Percentiles rank a stretch among this genome's conserved stretches.
These are phyloP conservation scores for Aphodius sticticus DNA, from an alignment of 2,888 invertebrate species.

Conservation along the genomic window DNA sequence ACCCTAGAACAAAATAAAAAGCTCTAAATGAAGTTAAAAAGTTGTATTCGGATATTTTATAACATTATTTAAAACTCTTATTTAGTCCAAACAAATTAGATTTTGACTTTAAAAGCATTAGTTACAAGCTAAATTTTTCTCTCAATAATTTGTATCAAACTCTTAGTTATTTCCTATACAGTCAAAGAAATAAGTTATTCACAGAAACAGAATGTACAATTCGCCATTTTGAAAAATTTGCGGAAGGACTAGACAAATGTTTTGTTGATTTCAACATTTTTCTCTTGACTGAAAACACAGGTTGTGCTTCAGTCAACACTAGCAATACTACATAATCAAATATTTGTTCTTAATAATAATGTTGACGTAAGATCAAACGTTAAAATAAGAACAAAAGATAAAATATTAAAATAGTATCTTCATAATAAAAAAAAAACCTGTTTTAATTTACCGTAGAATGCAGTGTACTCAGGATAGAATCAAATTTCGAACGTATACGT, in stretches of 20 bases:
- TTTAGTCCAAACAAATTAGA: background rate
- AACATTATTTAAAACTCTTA: background rate
- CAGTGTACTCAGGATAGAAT: conserved; percentile 75
- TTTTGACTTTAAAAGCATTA: background rate
- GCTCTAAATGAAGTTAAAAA: background rate
- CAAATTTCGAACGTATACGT: conserved; percentile 74
- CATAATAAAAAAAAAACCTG: no score
- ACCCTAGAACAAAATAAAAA: conserved; percentile 66
- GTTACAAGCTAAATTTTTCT: background rate
- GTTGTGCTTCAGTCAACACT: no score
- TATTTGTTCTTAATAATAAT: no score
- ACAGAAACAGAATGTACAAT: no score
- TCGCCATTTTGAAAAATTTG: no score
- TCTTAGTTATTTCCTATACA: no score
- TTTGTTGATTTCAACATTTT: no score
- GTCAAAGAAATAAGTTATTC: no score
- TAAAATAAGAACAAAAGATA: conserved; percentile 9
- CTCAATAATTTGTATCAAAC: no score
- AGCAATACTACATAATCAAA: no score
- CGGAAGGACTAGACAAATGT: no score
- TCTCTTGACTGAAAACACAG: no score
- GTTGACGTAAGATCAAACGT: background rate
- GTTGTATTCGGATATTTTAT: background rate
- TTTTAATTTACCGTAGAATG: conserved; percentile 69
- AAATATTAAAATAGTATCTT: background rate